Percentiles rank a stretch among this genome's conserved stretches.
phyloP scores from a whole-genome alignment of 2,113 vertebrate species.

The Heteronetta atricapilla region DNA sequence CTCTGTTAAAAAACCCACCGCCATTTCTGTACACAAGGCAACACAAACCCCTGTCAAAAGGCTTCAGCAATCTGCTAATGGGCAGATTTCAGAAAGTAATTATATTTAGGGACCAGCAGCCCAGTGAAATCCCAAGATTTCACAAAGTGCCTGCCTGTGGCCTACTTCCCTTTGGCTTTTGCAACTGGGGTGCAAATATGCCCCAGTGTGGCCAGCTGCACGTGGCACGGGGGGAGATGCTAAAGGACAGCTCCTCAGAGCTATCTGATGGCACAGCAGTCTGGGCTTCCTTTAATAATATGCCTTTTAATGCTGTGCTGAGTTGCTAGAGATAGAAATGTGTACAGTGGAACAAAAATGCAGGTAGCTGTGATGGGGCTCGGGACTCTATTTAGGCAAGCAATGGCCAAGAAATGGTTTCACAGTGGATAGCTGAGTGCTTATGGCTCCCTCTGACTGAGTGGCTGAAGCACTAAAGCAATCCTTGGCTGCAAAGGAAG shows the following conservation, averaged over 20 bases:
- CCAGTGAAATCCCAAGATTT: not conserved
- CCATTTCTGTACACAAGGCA: not conserved
- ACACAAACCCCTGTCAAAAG: not conserved
- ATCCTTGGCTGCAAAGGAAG: not conserved
- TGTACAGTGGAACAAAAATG: not conserved
- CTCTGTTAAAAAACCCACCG: not conserved
- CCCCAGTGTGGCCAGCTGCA: not conserved
- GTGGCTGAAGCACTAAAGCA: slow-evolving; percentile 2
- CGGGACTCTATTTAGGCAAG: not conserved
- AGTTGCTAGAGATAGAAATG: not conserved
- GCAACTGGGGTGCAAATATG: not conserved
- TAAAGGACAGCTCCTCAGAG: not conserved
- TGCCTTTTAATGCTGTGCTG: accelerated
- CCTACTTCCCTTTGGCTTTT: not conserved
- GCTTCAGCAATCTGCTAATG: not conserved
- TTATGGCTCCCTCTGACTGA: not conserved
- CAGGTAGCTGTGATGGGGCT: not conserved
- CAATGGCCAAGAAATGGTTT: not conserved
- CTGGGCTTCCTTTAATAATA: accelerated
- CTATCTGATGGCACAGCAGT: not conserved
- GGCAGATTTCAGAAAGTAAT: not conserved
- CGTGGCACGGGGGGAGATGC: not conserved
- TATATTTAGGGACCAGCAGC: not conserved
- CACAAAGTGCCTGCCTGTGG: not conserved
- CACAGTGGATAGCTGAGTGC: not conserved